Conservation (phyloP, 2,113 vertebrate species). For the Odobenus rosmarus region DNA sequence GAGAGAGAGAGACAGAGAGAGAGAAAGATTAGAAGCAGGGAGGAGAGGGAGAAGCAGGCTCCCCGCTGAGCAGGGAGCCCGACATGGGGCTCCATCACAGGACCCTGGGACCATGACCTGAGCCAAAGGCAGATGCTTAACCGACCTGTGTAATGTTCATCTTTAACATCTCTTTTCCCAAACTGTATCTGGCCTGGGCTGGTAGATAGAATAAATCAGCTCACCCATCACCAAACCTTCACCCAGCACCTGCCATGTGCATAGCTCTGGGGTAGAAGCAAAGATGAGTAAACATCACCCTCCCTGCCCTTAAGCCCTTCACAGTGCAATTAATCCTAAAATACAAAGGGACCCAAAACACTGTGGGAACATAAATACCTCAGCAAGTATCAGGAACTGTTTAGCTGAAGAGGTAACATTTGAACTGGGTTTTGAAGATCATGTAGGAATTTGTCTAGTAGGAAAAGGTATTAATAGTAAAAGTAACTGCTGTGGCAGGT, state of each 20-base stretch:
- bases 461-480: not conserved
- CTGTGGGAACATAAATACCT: not conserved
- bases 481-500: not conserved
- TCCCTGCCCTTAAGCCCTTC: not conserved
- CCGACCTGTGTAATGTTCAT: rapidly evolving
- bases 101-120: too few relatives aligned
- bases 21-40: too few relatives aligned
- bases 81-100: too few relatives aligned
- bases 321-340: not conserved
- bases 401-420: not conserved
- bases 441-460: not conserved
- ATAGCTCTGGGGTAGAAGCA: not conserved
- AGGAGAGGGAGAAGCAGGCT: too few relatives aligned
- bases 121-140: too few relatives aligned
- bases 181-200: not conserved
- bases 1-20: too few relatives aligned
- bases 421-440: constrained; percentile 11
- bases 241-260: rapidly evolving
- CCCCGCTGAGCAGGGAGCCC: too few relatives aligned
- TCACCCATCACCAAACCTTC: not conserved
- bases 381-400: not conserved
- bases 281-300: rapidly evolving
- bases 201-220: not conserved
- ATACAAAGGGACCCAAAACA: not conserved
- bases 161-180: not conserved